Percentiles rank a stretch among this genome's conserved stretches.
Evolutionary conservation across 64 coral and sea anemone genomes (phyloP).

Genomic region (Montipora capricornis): DNA sequence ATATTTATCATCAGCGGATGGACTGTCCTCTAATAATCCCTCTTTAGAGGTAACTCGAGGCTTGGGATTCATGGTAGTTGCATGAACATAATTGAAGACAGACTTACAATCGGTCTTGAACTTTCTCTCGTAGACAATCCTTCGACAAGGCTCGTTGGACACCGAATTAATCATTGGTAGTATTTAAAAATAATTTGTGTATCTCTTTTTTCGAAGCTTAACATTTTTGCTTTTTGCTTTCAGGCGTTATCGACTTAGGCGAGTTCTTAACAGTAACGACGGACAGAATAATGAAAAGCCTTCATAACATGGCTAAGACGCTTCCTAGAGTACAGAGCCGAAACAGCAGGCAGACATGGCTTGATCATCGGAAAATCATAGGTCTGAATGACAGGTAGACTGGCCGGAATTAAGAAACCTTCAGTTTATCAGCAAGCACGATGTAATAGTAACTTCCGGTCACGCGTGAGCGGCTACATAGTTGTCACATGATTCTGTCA

Average conservation of each 20-base stretch:
- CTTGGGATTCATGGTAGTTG: too few species aligned
- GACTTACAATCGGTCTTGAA: too few species aligned
- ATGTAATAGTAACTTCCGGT: neutral
- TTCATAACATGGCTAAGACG: conserved; percentile 78
- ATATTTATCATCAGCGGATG: too few species aligned
- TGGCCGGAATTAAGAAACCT: neutral
- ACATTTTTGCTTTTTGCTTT: neutral
- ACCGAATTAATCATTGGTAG: too few species aligned
- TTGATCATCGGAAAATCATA: conserved; percentile 69
- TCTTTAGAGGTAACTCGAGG: too few species aligned
- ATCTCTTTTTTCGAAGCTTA: neutral
- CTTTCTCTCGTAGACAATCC: too few species aligned
- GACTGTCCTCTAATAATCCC: too few species aligned
- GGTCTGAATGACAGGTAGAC: conserved; percentile 75
- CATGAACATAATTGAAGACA: too few species aligned
- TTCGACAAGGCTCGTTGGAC: too few species aligned
- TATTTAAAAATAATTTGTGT: neutral
- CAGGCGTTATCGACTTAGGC: conserved; percentile 71
- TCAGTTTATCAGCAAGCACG: too few species aligned
- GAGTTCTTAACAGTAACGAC: conserved; percentile 86
- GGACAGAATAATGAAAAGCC: conserved; percentile 79
- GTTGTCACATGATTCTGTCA: too few species aligned
- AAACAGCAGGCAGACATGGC: conserved; percentile 87
- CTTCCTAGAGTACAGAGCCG: conserved; percentile 81
- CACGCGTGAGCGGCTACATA: neutral